These are phyloP conservation scores for Heterodera schachtii DNA, from an alignment of 1,140 invertebrate species.

Conservation along the genomic window DNA sequence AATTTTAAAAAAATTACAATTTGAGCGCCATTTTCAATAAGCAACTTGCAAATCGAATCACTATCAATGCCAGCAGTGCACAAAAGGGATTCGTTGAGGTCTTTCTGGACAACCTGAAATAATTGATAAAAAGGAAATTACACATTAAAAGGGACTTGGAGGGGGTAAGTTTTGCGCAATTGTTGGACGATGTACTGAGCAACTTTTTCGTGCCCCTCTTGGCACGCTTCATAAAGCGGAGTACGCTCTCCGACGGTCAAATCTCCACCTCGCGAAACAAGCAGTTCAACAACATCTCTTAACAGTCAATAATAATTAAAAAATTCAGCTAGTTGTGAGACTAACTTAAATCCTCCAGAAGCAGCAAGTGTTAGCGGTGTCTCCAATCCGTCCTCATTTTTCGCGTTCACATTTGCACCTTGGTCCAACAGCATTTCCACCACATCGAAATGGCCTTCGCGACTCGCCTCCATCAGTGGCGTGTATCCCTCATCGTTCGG, in stretches of 20 bases:
- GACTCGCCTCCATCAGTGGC: conserved; percentile 87
- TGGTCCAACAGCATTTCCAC: conserved; percentile 54
- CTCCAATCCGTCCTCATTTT: conserved; percentile 83
- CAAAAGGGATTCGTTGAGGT: conserved; percentile 67
- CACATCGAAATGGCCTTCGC: conserved; percentile 80
- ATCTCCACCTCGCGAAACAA: conserved; percentile 91
- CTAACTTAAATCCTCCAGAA: conserved; percentile 87
- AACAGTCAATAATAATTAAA: conserved; percentile 9
- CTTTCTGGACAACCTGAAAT: conserved; percentile 38
- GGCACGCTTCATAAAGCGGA: conserved; percentile 95
- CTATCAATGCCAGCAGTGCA: conserved; percentile 70
- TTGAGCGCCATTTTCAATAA: conserved; percentile 67
- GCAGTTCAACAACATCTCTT: conserved; percentile 80
- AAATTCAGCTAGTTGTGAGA: not conserved
- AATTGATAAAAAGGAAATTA: not conserved
- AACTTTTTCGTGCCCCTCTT: conserved; percentile 68
- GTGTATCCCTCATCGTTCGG: conserved; percentile 89
- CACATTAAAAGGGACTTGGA: conserved; percentile 34
- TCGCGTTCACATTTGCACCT: conserved; percentile 94
- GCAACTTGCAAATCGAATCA: conserved; percentile 66
- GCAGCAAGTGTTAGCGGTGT: conserved; percentile 93
- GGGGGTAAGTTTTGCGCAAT: conserved; percentile 27
- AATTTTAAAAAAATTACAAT: conserved; percentile 58
- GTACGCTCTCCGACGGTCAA: conserved; percentile 93
- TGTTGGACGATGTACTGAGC: conserved; percentile 45